phyloP scores from a whole-genome alignment of 2,797 vertebrate species.

The Chanos chanos region DNA sequence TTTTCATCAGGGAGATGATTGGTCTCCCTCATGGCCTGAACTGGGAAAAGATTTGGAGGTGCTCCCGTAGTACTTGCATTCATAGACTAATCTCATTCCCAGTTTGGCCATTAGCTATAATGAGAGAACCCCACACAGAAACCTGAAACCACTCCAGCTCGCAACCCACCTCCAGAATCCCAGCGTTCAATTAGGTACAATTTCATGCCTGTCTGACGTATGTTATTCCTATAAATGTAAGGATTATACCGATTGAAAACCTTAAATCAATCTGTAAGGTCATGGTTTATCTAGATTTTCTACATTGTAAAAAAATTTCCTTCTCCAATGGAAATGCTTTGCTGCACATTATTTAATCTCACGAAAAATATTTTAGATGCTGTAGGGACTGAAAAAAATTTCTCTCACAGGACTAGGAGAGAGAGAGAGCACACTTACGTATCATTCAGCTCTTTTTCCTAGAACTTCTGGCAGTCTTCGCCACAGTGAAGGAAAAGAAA shows the following conservation, averaged over 20 bases:
- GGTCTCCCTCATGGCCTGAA: slow-evolving; percentile 4
- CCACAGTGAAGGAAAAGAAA: too few relatives aligned
- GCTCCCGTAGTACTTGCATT: slow-evolving; percentile 45
- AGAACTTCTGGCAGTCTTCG: too few relatives aligned
- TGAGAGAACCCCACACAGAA: slow-evolving; percentile 40
- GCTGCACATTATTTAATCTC: not conserved
- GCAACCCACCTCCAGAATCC: too few relatives aligned
- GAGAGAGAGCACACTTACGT: too few relatives aligned
- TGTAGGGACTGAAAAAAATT: not conserved
- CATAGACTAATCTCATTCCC: slow-evolving; percentile 65
- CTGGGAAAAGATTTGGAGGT: slow-evolving; percentile 31
- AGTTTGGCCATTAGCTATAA: slow-evolving; percentile 59
- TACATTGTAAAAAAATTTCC: slow-evolving; percentile 12
- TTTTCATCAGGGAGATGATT: slow-evolving; percentile 16
- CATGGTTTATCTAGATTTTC: slow-evolving; percentile 11
- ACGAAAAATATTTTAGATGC: not conserved
- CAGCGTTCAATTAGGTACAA: slow-evolving; percentile 71
- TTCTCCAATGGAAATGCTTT: not conserved
- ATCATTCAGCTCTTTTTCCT: too few relatives aligned
- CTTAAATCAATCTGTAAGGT: slow-evolving; percentile 57
- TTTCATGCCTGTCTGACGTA: slow-evolving; percentile 68
- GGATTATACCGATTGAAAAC: slow-evolving; percentile 63
- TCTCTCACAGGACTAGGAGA: not conserved
- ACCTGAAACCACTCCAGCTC: slow-evolving; percentile 48
- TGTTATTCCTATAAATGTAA: slow-evolving; percentile 71